Evolutionary conservation across 1,140 invertebrate species (phyloP), one percentile per base, ranked within the genome.

Genomic region (Drosophila novamexicana): DNA sequence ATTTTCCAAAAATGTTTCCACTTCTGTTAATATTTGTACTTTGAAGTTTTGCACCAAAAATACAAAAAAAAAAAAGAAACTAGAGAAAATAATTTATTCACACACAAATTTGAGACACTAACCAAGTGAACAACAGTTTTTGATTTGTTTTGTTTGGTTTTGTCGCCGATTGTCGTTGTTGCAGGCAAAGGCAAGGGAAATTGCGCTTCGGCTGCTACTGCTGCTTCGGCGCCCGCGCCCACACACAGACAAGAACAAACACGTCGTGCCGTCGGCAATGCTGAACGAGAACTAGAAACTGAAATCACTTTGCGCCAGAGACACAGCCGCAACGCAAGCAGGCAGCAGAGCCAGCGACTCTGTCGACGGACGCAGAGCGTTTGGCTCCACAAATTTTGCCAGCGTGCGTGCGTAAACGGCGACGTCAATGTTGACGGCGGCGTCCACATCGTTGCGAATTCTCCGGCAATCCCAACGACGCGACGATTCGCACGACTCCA

Each of bases 221-320:
- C 44, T 54, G 57, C 49, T 68, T 44, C 36, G 56, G 56, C 49
- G 57, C 49, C 65, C 71, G 66, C 72, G 52, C 52, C 50, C 57
- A 52, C 67, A 64, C 67, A 58, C 36, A 70, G 53, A 68, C 34
- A 32, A 67, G 65, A 53, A 53, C 40, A 65, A 88, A 81, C 90
- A 91, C 86, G 86, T 91, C 83, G 70, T 84, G 77, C 74, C 90
- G 86, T 84, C 86, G 86, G 83, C 81, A 89, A 90, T 80, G 90
- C 86, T 91, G 71, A 90, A 90, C 86, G 86, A 91, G 84, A 91
- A 91, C 90, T 91, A 59, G 77, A 66, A 72, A 61, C 64, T 53
- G 40, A 68, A 68, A 68, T 47, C 64, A 67, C 54, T 67, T 59
- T 67, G 52, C 49, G 64, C 70, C 69, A 63, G 49, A 63, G 67